Base-by-base conservation (phyloP, 2,113 vertebrate species). In the Miniopterus natalensis region DNA sequence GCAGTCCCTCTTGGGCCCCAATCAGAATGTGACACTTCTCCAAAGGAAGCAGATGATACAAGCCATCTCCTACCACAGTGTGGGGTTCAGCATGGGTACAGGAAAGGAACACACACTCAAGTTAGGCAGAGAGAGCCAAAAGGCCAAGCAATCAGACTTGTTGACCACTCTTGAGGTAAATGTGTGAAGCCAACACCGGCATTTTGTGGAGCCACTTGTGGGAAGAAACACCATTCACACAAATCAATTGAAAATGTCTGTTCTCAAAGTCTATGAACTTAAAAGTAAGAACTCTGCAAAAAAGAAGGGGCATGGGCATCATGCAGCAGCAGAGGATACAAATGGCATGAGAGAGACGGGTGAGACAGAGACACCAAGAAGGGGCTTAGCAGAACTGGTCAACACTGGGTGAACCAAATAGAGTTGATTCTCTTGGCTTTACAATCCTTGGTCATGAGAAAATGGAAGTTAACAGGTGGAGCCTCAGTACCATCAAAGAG, bases 211-310 rank as follows among this genome's bases (percentile, higher is more conserved):
- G 23, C 36, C 47, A 8, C 23, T 23, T 11, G 1, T 20, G 17
- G 15, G 53, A 31, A 74, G 80, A 71, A 96, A 75, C 7, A 73
- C 4, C 55, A 85, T 21, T 40, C 9, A 3, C 29, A 25, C 5
- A 68, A 55, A 51, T 47, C 51, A 74, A 14, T 71, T 63, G 77
- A 81, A 96, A 84, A 90, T 23, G 0, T 91, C 63, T 91, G 21
- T 73, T 83, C 49, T 90, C 51, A 31, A 70, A 80, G 47, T 63
- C 68, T 47, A 18, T 23, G 10, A 84, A 88, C 53, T 94, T 93
- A 63, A 42, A 93, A 73, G 68, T n/a, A 55, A 92, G 36, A 86
- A 27, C 25, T n/a, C 17, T 51, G 55, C 31, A 71, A 47, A 70
- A 9, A 59, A 36, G 25, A 90, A 68, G 8, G 51, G 21, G 18